These are phyloP conservation scores for Solenodon paradoxus DNA, from an alignment of 2,113 vertebrate genomes.

Conservation along the genomic window DNA sequence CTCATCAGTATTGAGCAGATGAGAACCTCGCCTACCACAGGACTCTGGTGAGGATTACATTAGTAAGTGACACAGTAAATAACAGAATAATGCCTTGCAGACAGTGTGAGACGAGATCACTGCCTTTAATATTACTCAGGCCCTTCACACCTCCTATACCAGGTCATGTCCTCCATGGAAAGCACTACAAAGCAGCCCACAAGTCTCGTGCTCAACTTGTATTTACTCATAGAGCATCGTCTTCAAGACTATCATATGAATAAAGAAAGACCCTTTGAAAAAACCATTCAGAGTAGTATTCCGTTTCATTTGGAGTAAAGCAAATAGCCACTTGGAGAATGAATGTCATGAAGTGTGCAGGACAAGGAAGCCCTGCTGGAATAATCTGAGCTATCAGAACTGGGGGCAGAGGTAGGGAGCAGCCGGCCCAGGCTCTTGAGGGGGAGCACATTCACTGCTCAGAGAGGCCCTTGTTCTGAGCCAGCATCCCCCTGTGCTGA, in stretches of 20 bases:
- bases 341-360: too few species aligned
- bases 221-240: not conserved
- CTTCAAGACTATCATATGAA: not conserved
- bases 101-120: too few species aligned
- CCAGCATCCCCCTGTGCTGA: too few species aligned
- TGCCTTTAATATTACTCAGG: too few species aligned
- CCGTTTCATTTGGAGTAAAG: not conserved
- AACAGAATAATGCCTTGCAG: not conserved
- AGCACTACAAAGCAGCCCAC: not conserved
- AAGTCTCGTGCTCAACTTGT: not conserved
- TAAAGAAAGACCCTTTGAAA: not conserved
- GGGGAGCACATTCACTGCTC: too few species aligned
- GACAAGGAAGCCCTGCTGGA: not conserved
- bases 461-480: too few species aligned
- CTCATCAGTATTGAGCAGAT: not conserved
- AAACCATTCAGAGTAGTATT: too few species aligned
- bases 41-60: not conserved
- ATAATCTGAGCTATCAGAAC: not conserved
- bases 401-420: too few species aligned
- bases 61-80: too few species aligned
- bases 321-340: not conserved
- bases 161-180: too few species aligned
- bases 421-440: not conserved
- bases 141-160: too few species aligned
- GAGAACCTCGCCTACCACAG: not conserved